Conservation (phyloP, 1,140 invertebrate species). For the Drosophila persimilis region DNA sequence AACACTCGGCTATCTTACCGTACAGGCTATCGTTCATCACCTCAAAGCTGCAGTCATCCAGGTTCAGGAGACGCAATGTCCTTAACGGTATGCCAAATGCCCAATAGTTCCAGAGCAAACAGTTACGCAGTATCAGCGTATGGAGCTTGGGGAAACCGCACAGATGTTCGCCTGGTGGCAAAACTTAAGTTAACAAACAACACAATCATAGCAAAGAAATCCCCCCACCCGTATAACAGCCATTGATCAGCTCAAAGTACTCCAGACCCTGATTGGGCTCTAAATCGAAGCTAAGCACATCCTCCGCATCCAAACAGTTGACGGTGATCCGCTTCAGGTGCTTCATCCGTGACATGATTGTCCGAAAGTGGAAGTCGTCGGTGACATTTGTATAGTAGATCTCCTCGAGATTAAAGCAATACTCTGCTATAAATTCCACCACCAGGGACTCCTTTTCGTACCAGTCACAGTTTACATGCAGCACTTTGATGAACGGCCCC, state of each 20-base stretch:
- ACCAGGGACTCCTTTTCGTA: conserved; percentile 64
- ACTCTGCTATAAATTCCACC: conserved; percentile 60
- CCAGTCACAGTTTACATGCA: conserved; percentile 45
- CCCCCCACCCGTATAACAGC: conserved; percentile 61
- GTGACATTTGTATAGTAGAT: conserved; percentile 59
- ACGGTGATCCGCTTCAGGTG: conserved; percentile 41
- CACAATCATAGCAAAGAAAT: background rate
- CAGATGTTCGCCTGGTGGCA: conserved; percentile 49
- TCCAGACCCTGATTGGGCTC: conserved; percentile 50
- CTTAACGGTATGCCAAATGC: conserved; percentile 62
- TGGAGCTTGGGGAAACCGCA: conserved; percentile 58
- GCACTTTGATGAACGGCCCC: conserved; percentile 43
- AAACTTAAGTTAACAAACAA: background rate
- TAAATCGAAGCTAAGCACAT: conserved; percentile 56
- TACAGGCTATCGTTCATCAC: conserved; percentile 68
- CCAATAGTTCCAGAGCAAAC: conserved; percentile 64
- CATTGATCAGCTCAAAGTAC: conserved; percentile 59
- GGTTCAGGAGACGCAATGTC: conserved; percentile 24
- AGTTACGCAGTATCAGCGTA: conserved; percentile 54
- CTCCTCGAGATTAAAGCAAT: conserved; percentile 57
- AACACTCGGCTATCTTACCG: conserved; percentile 61
- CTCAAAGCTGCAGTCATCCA: conserved; percentile 72
- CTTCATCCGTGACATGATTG: conserved; percentile 39
- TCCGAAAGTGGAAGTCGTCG: conserved; percentile 59
- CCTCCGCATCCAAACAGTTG: conserved; percentile 64